Evolutionary conservation across 2,888 invertebrate species (phyloP), one percentile per base, ranked within the genome.

Genomic region (Hipparchia sbordonii): DNA sequence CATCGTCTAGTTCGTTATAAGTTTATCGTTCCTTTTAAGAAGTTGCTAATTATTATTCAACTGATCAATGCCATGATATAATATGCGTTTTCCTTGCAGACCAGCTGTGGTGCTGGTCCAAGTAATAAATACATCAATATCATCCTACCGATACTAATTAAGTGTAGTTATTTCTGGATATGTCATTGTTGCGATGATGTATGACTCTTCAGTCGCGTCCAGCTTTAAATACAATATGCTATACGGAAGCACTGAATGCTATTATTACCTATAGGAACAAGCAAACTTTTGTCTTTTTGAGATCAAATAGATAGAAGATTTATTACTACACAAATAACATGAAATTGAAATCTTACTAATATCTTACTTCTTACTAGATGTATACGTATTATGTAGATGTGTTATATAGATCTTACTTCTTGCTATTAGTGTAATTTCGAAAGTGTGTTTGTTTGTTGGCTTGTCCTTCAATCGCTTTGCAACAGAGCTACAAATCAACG

Each of bases 171-270:
- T 86, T 87, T 84, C 83, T 84, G 84, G 80, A 78, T 75, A 76
- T 84, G 86, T 84, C 84, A 85, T 85, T 86, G 85, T 84, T 82
- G 76, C 80, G 71, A 84, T 87, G 88, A 89, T 87, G 83, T 81
- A 86, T 80, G 82, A 78, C 78, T 57, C 13, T 68, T 71, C 72
- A 75, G 75, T 68, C 72, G 23, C 60, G 67, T 59, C 73, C 57
- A 68, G 72, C 51, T 76, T 76, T 72, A 72, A 75, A 75, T 75
- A 75, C 57, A 59, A 67, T 70, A 13, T 65, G 57, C 63, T 8
- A 7, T 67, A 57, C 57, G 46, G 57, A 56, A 57, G 66, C 54
- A 12, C 10, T 46, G 46, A 57, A 56, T 46, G 5, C 5, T 39
- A 12, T 12, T 33, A 51, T n/a, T 56, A 54, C 39, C n/a, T 54